These are phyloP conservation scores for Hylia prasina DNA, from an alignment of 2,113 vertebrate genomes.

Conservation along the genomic window DNA sequence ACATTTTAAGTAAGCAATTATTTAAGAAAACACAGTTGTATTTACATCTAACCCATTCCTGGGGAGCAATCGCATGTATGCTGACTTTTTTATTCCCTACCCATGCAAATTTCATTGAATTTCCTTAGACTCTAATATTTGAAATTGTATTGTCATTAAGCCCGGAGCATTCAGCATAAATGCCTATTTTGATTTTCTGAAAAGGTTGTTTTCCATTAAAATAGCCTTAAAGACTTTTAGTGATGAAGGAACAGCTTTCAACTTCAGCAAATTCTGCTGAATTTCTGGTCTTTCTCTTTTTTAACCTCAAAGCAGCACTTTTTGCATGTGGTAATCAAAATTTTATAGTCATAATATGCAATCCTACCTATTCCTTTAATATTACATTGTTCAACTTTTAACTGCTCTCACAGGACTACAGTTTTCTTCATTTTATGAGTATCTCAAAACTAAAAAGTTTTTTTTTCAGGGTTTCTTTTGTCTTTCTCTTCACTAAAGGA, in stretches of 20 bases:
- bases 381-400: background rate
- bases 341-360: background rate
- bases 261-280: background rate
- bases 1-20: background rate
- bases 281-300: background rate
- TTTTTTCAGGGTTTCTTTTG: background rate
- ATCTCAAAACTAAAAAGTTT: background rate
- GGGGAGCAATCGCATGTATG: background rate
- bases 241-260: background rate
- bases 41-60: background rate
- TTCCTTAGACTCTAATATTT: background rate
- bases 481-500: background rate
- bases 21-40: background rate
- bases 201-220: conserved; percentile 1
- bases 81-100: background rate
- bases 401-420: background rate
- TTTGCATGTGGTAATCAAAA: background rate
- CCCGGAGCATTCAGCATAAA: background rate
- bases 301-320: background rate
- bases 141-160: background rate
- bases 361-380: background rate
- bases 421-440: background rate
- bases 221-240: background rate
- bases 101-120: background rate
- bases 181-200: background rate